These are phyloP conservation scores for Loriculus beryllinus DNA, from an alignment of 2,797 vertebrate genomes.

Conservation along the genomic window DNA sequence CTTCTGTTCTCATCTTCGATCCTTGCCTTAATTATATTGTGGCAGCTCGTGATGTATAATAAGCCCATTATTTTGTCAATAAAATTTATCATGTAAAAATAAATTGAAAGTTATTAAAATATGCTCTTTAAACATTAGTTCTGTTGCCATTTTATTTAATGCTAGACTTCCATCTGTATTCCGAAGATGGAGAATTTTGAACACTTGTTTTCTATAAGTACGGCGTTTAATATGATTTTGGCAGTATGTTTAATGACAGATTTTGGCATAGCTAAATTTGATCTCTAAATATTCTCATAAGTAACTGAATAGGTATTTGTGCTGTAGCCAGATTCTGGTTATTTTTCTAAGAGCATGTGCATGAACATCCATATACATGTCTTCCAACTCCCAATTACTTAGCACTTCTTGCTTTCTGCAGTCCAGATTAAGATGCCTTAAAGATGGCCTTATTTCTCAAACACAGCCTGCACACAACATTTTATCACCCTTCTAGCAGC, in stretches of 20 bases:
- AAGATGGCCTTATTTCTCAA: not conserved
- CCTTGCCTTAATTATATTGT: not conserved
- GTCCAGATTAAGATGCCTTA: not conserved
- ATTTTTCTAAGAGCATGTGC: not conserved
- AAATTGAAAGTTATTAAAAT: constrained; percentile 11
- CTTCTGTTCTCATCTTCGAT: not conserved
- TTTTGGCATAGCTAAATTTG: constrained; percentile 61
- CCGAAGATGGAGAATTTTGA: not conserved
- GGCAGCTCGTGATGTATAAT: not conserved
- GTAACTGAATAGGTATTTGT: constrained; percentile 53
- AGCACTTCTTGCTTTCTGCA: not conserved
- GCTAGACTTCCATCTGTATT: constrained; percentile 18
- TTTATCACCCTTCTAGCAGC: not conserved
- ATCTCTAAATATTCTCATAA: constrained; percentile 53
- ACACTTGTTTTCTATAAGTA: constrained; percentile 44
- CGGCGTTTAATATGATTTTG: constrained; percentile 54
- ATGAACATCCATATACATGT: not conserved
- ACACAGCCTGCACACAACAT: not conserved
- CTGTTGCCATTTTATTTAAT: constrained; percentile 27
- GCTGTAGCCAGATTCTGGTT: constrained; percentile 39
- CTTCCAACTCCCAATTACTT: constrained; percentile 6
- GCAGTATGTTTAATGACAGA: constrained; percentile 58
- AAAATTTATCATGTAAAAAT: constrained; percentile 28
- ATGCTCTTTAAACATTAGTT: not conserved
- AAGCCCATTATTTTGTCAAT: constrained; percentile 45